phyloP scores from a whole-genome alignment of 2,888 invertebrate genomes.

The Stegana nigrithorax region DNA sequence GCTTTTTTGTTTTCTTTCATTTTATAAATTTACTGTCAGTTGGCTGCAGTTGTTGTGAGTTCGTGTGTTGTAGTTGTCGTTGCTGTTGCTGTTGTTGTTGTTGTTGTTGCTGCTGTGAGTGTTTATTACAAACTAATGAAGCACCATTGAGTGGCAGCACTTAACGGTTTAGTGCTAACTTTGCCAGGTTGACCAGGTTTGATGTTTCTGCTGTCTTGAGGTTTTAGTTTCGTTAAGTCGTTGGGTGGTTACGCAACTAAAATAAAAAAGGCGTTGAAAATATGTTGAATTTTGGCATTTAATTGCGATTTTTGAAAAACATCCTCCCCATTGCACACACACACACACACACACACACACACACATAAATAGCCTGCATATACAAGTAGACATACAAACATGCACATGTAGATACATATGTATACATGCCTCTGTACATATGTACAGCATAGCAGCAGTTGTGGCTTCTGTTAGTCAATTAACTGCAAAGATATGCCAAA shows the following conservation, averaged over 20 bases:
- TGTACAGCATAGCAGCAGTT: background rate
- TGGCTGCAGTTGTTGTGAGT: conserved; percentile 29
- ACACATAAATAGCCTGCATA: too few relatives aligned
- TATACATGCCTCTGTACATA: too few relatives aligned
- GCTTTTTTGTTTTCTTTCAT: background rate
- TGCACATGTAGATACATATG: too few relatives aligned
- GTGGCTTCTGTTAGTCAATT: conserved; percentile 4
- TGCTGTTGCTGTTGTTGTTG: conserved; percentile 16
- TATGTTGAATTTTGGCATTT: conserved; percentile 10
- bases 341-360: too few relatives aligned
- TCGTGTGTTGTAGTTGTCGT: conserved; percentile 6
- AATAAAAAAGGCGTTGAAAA: conserved; percentile 41
- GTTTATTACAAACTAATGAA: conserved; percentile 61
- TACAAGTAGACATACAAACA: too few relatives aligned
- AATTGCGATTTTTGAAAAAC: background rate
- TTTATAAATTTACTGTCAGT: conserved; percentile 50
- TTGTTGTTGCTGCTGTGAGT: conserved; percentile 27
- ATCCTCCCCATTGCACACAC: too few relatives aligned
- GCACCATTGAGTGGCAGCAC: conserved; percentile 45
- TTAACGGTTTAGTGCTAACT: conserved; percentile 42
- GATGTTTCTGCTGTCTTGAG: background rate
- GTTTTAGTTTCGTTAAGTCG: conserved; percentile 21
- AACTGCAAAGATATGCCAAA: conserved; percentile 4
- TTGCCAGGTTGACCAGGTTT: background rate
- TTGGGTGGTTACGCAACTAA: conserved; percentile 40